Evolutionary conservation across 2,113 vertebrate species (phyloP).

Genomic region (Limnothrissa miodon): DNA sequence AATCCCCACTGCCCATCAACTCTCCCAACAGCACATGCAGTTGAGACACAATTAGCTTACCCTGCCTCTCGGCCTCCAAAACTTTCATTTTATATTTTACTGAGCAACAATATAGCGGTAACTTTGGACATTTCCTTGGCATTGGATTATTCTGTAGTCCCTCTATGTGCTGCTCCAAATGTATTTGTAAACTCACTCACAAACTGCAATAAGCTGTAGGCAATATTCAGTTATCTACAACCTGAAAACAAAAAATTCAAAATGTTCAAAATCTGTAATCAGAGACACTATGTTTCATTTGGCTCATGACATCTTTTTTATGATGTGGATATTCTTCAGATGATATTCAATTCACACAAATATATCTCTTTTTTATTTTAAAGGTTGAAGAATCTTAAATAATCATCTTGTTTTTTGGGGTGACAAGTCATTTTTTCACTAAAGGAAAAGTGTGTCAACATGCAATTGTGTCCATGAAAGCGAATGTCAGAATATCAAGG

Average conservation of each 20-base stretch:
- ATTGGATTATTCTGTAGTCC: background rate
- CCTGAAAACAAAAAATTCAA: no score
- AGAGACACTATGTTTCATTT: background rate
- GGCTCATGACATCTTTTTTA: background rate
- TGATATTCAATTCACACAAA: background rate
- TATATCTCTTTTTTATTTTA: background rate
- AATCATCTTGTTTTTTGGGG: background rate
- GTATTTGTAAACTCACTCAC: background rate
- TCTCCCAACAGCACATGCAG: background rate
- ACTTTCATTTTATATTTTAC: background rate
- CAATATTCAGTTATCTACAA: background rate
- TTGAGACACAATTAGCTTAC: background rate
- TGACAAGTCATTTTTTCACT: background rate
- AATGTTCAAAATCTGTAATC: no score
- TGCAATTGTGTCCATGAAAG: background rate
- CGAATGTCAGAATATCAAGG: slow-evolving; percentile 38
- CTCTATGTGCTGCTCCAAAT: no score
- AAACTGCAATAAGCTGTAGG: background rate
- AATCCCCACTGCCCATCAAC: background rate
- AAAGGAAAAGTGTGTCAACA: background rate
- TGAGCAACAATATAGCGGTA: background rate
- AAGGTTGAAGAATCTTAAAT: background rate
- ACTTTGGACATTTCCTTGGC: background rate
- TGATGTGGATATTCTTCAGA: background rate
- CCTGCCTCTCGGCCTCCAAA: background rate